These are phyloP conservation scores for Melanerpes aurifrons DNA, from an alignment of 2,113 vertebrate genomes.

Conservation along the genomic window DNA sequence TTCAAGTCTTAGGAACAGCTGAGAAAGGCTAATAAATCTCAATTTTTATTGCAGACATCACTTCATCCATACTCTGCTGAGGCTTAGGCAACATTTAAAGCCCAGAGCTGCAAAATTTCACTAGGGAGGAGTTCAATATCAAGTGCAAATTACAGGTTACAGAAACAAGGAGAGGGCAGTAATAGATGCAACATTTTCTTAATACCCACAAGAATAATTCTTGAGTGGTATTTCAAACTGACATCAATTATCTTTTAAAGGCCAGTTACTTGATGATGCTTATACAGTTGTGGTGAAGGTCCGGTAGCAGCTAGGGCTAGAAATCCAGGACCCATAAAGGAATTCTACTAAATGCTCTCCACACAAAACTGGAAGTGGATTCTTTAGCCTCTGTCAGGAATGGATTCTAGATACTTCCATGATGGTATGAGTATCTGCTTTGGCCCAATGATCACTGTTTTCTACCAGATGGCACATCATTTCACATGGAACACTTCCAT, in stretches of 20 bases:
- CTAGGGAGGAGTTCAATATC: background rate
- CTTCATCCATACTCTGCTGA: background rate
- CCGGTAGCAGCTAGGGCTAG: background rate
- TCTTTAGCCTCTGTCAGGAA: background rate
- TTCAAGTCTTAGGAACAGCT: conserved; percentile 45
- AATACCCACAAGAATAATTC: background rate
- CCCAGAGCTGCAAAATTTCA: background rate
- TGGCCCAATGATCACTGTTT: background rate
- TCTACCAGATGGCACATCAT: background rate
- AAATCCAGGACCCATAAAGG: background rate
- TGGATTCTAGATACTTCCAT: background rate
- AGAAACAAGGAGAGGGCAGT: background rate
- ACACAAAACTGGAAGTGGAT: background rate
- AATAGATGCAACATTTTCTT: background rate
- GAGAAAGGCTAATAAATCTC: conserved; percentile 63
- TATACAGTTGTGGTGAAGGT: background rate
- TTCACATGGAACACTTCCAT: background rate
- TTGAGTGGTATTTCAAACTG: background rate
- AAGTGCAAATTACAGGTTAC: background rate
- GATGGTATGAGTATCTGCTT: background rate
- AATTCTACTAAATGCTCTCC: background rate
- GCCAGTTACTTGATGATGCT: background rate
- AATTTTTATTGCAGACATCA: conserved; percentile 54
- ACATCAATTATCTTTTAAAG: background rate
- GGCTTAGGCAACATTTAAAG: background rate